Evolutionary conservation across 2,797 vertebrate genomes (phyloP), one percentile per base, ranked within the genome.

Genomic region (Fringilla coelebs): DNA sequence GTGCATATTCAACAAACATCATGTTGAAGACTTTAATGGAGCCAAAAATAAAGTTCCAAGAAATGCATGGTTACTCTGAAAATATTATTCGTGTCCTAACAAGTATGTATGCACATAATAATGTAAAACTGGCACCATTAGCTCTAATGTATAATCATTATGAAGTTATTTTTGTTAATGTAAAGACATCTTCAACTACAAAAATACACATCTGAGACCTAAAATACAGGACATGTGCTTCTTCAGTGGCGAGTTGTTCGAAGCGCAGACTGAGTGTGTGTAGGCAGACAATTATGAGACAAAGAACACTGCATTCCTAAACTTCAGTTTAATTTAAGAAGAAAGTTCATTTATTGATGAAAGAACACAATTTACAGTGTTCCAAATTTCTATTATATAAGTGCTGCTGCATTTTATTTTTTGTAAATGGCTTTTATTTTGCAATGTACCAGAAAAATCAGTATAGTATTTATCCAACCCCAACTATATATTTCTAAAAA

Each of bases 301-400:
- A 97, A 96, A 97, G 96, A 95, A 91, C 90, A 88, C 61, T 70
- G 80, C 92, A 95, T 96, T 97, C 72, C 90, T 93, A 74, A 93
- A 79, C 81, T 92, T 88, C 71, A 92, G 88, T 95, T 97, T 83
- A 77, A 21, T 89, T 66, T 73, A 96, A 96, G 88, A 97, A 89
- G 62, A 85, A 94, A 95, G 85, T 91, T 97, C 85, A 96, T 96
- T 97, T 97, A 92, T 90, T 97, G 93, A 88, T 97, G 83, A 96
- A 97, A 96, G 72, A 76, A 96, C 85, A 77, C 93, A 96, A 96
- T 95, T 95, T 96, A 95, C 92, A 91, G 92, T 63, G 93, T 95
- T 97, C 90, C 94, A 96, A 96, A 94, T 91, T 97, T 94, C 97
- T 94, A 77, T 96, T 97, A 93, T 81, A 45, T 94, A 97, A 95